These are phyloP conservation scores for Pseudotriccus pelzelni DNA, from an alignment of 2,797 vertebrate species.

Conservation along the genomic window DNA sequence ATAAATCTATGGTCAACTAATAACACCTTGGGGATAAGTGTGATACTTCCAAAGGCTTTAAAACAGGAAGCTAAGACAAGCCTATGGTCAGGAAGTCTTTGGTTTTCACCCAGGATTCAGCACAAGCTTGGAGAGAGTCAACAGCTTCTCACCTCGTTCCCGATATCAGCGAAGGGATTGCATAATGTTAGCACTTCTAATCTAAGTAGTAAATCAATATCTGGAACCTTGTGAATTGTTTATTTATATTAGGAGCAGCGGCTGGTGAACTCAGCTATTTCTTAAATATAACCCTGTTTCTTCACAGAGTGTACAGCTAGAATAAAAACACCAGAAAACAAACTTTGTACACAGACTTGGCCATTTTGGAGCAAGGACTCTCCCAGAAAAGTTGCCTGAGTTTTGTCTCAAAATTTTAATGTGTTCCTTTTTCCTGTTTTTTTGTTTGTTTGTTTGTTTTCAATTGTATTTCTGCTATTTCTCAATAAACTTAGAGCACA, in stretches of 20 bases:
- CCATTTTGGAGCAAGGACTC: background rate
- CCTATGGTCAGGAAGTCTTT: background rate
- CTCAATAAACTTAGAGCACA: background rate
- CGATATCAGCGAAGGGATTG: background rate
- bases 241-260: background rate
- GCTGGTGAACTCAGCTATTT: background rate
- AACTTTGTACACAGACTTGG: background rate
- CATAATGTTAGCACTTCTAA: background rate
- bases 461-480: background rate
- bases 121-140: background rate
- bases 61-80: background rate
- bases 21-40: background rate
- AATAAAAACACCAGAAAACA: background rate
- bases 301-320: background rate
- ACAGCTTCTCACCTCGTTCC: slow-evolving; percentile 3
- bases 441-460: background rate
- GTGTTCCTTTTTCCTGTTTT: background rate
- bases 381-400: background rate
- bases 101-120: background rate
- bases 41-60: background rate
- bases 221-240: background rate
- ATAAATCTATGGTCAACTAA: background rate
- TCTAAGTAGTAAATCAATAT: slow-evolving; percentile 7
- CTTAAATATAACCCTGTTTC: background rate
- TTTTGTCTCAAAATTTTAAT: background rate